phyloP scores from a whole-genome alignment of 2,888 invertebrate genomes.

The Pegoplata infirma region DNA sequence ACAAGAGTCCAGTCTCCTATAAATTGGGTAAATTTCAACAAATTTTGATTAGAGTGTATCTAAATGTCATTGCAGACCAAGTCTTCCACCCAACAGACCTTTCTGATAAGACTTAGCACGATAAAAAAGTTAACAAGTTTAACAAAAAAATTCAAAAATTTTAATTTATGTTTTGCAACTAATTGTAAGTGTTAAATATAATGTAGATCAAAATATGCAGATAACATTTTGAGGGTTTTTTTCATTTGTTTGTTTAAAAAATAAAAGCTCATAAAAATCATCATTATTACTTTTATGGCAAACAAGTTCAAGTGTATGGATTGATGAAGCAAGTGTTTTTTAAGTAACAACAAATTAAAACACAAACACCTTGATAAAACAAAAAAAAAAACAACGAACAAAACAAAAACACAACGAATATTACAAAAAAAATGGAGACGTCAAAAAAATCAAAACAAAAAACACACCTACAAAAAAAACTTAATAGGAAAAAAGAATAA shows the following conservation, averaged over 20 bases:
- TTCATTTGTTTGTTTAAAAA: not conserved
- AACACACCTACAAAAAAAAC: constrained; percentile 44
- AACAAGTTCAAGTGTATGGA: constrained; percentile 35
- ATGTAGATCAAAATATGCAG: constrained; percentile 24
- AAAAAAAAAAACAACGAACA: constrained; percentile 53
- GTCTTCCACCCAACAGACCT: too few species aligned
- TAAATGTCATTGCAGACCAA: too few species aligned
- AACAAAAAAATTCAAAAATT: too few species aligned
- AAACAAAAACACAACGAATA: too few species aligned
- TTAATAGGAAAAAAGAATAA: not conserved
- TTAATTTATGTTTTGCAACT: too few species aligned
- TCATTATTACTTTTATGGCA: constrained; percentile 15
- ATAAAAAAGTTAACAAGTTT: too few species aligned
- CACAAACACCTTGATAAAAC: not conserved
- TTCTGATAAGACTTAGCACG: too few species aligned
- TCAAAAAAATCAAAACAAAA: constrained; percentile 53
- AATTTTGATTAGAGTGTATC: too few species aligned
- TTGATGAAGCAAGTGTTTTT: constrained; percentile 15
- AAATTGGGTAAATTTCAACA: too few species aligned
- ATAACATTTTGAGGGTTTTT: not conserved
- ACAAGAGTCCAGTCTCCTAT: too few species aligned
- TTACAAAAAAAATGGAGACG: constrained; percentile 6
- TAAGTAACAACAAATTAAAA: constrained; percentile 15
- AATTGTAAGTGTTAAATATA: constrained; percentile 31
- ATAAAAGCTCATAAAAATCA: constrained; percentile 4